Conservation (phyloP, 1,140 invertebrate species). For the Saccostrea echinata region DNA sequence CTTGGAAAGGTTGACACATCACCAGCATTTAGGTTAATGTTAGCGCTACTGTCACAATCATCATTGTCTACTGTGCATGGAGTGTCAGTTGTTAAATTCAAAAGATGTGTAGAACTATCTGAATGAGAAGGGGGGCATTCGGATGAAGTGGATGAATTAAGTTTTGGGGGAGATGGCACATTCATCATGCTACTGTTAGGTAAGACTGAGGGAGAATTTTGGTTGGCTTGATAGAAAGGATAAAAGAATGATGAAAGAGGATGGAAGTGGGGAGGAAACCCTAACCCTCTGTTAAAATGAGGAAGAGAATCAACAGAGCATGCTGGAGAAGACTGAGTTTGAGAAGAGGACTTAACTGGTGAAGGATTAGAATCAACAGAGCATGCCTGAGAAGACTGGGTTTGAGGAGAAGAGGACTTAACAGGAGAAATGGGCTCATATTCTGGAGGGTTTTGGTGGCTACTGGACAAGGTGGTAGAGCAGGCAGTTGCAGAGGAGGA, state of each 20-base stretch:
- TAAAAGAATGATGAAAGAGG: neutral
- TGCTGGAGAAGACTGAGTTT: neutral
- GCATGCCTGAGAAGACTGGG: neutral
- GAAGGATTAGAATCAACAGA: neutral
- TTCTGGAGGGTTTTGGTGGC: neutral
- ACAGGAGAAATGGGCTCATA: constrained; percentile 6
- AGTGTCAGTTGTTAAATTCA: neutral
- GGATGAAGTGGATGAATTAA: neutral
- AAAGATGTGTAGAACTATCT: neutral
- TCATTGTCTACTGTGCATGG: neutral
- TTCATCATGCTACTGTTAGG: neutral
- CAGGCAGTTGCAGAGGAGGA: neutral
- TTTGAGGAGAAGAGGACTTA: neutral
- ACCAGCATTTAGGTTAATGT: neutral
- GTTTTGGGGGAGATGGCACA: neutral
- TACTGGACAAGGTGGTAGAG: neutral
- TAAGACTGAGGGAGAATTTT: neutral
- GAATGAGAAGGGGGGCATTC: constrained; percentile 6
- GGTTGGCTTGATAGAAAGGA: neutral
- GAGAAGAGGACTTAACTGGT: no score
- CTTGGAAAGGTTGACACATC: neutral
- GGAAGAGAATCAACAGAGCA: neutral
- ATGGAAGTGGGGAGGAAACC: neutral
- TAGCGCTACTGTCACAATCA: neutral
- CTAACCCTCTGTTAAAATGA: neutral